Conservation (phyloP, 2,113 vertebrate genomes). For the Pedetes capensis region DNA sequence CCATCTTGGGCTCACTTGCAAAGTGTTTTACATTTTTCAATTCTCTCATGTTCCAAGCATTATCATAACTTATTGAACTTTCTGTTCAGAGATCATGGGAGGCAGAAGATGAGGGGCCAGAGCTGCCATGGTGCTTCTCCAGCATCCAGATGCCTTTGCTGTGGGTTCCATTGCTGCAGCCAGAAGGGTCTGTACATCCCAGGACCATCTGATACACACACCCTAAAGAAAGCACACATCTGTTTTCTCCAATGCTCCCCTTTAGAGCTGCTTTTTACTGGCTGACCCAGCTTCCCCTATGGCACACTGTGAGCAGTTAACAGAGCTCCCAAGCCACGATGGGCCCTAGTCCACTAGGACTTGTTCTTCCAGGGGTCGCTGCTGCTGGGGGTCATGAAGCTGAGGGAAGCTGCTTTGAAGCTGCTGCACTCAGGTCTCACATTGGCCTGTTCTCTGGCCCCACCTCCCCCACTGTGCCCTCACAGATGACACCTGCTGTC, state of each 20-base stretch:
- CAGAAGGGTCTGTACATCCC: neutral
- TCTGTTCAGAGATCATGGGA: neutral
- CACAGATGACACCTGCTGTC: neutral
- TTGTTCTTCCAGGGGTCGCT: neutral
- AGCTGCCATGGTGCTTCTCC: neutral
- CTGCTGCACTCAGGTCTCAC: neutral
- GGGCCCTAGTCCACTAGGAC: neutral
- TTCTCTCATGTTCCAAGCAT: neutral
- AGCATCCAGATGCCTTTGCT: neutral
- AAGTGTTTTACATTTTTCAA: neutral
- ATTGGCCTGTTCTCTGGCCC: neutral
- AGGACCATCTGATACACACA: too few species aligned
- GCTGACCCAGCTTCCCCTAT: neutral
- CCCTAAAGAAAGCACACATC: neutral
- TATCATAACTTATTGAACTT: neutral
- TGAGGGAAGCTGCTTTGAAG: neutral
- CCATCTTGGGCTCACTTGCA: neutral
- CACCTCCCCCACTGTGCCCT: too few species aligned
- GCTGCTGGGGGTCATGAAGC: neutral
- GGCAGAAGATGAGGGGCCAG: neutral
- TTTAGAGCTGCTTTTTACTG: neutral
- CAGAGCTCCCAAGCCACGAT: neutral
- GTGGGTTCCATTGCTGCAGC: neutral
- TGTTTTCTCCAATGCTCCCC: neutral
- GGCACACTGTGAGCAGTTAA: neutral